A percentile compares a stretch with the other conserved stretches of the same genome.
phyloP scores from a whole-genome alignment of 2,888 invertebrate genomes.

The Parnassius smintheus region DNA sequence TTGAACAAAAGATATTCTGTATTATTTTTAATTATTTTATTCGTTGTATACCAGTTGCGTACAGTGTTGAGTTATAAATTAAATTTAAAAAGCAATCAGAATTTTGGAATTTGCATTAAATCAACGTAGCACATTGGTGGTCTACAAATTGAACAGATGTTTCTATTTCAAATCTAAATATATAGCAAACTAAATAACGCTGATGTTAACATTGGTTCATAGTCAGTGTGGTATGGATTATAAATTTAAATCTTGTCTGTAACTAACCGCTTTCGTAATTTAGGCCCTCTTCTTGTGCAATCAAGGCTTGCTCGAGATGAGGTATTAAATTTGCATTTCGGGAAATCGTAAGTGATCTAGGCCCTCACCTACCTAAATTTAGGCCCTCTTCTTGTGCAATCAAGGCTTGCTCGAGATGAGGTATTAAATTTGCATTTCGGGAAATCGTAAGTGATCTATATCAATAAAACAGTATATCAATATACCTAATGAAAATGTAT shows the following conservation, averaged over 20 bases:
- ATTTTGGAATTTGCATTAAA: background rate
- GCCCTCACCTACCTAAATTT: too few relatives aligned
- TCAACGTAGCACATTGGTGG: constrained; percentile 11
- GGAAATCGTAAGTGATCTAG: too few relatives aligned
- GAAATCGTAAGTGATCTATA: too few relatives aligned
- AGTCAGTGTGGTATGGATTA: constrained; percentile 14
- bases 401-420: constrained; percentile 3
- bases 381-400: constrained; percentile 5
- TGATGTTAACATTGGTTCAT: constrained; percentile 20
- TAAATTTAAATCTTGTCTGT: constrained; percentile 19
- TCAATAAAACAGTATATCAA: too few relatives aligned
- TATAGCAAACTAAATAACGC: constrained; percentile 11
- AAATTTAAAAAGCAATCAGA: background rate
- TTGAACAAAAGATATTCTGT: too few relatives aligned
- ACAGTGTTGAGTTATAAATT: too few relatives aligned
- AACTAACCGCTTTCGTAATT: constrained; percentile 17
- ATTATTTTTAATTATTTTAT: too few relatives aligned
- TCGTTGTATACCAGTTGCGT: too few relatives aligned
- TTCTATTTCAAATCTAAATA: constrained; percentile 10
- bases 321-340: constrained; percentile 7
- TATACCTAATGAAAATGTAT: too few relatives aligned
- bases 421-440: constrained; percentile 4
- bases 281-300: constrained; percentile 7
- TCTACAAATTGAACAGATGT: constrained; percentile 5
- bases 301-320: constrained; percentile 1